phyloP scores from a whole-genome alignment of 2,888 invertebrate genomes.

The Ceraclea dissimilis region DNA sequence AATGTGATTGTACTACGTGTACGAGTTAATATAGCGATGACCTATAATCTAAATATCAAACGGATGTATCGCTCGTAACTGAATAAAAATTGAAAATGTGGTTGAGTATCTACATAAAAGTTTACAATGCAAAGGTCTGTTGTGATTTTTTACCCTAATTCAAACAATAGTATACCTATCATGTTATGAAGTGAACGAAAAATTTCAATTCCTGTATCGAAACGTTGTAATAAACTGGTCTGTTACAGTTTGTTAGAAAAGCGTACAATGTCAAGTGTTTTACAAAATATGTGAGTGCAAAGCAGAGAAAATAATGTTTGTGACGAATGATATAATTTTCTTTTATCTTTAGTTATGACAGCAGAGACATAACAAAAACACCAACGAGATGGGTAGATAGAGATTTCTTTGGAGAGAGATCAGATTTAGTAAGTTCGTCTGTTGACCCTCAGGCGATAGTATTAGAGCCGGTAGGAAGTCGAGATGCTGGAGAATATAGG shows the following conservation, averaged over 20 bases:
- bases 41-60: not conserved
- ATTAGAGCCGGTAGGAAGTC: slow-evolving; percentile 47
- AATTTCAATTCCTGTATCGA: too few relatives aligned
- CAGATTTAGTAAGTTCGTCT: slow-evolving; percentile 3
- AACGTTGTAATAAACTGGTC: too few relatives aligned
- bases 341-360: slow-evolving; percentile 18
- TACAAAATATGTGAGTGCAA: too few relatives aligned
- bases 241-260: too few relatives aligned
- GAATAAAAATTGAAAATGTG: not conserved
- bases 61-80: too few relatives aligned
- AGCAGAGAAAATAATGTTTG: too few relatives aligned
- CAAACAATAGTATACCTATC: too few relatives aligned
- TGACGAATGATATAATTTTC: too few relatives aligned
- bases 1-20: not conserved
- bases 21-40: not conserved
- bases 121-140: too few relatives aligned
- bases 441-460: slow-evolving; percentile 56
- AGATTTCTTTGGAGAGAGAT: slow-evolving; percentile 17
- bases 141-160: too few relatives aligned
- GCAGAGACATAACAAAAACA: slow-evolving; percentile 20
- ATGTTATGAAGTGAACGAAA: too few relatives aligned
- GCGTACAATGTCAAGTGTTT: too few relatives aligned
- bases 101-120: not conserved
- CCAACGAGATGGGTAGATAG: slow-evolving; percentile 22
- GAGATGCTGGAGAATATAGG: slow-evolving; percentile 70